These are phyloP conservation scores for Fopius arisanus DNA, from an alignment of 1,140 invertebrate genomes.

Conservation along the genomic window DNA sequence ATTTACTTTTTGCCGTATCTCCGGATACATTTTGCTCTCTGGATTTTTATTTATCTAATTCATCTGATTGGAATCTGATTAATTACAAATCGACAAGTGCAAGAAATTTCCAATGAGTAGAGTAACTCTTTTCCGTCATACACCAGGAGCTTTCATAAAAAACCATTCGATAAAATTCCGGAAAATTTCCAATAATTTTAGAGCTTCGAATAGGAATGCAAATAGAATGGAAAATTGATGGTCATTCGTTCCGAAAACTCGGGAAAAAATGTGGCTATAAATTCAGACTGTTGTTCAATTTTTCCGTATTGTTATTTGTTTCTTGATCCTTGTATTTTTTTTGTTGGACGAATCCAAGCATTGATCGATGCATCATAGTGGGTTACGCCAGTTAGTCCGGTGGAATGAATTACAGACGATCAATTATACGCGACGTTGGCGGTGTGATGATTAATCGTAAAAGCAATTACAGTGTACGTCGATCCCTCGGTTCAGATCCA, in stretches of 20 bases:
- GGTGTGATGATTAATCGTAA: constrained; percentile 30
- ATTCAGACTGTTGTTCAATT: background rate
- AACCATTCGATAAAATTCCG: too few species aligned
- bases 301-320: background rate
- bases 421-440: constrained; percentile 26
- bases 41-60: background rate
- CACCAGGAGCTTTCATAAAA: too few species aligned
- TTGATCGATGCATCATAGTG: constrained; percentile 9
- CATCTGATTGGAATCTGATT: background rate
- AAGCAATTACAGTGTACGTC: constrained; percentile 29
- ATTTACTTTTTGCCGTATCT: background rate
- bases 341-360: background rate
- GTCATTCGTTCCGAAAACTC: background rate
- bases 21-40: background rate
- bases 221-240: background rate
- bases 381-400: background rate
- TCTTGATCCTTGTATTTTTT: constrained; percentile 7
- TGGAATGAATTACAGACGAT: constrained; percentile 28
- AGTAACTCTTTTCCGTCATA: too few species aligned
- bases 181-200: too few species aligned
- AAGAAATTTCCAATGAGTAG: too few species aligned
- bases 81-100: too few species aligned
- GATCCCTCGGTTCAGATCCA: background rate
- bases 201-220: background rate
- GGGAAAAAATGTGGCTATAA: background rate